These are phyloP conservation scores for Crepidodera aurea DNA, from an alignment of 2,888 invertebrate species.

Conservation along the genomic window DNA sequence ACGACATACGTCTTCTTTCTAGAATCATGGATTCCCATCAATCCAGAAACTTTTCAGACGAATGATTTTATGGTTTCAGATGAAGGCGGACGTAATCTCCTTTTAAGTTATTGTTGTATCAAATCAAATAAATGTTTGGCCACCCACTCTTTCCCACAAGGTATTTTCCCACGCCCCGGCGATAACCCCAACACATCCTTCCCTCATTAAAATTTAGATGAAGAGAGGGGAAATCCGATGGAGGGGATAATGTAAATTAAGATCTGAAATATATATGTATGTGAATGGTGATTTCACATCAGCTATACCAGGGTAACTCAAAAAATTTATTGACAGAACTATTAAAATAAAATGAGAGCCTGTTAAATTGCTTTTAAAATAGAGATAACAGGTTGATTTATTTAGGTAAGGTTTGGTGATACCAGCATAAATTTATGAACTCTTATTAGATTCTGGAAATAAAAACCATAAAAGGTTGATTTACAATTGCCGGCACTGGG, in stretches of 20 bases:
- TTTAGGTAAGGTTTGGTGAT: no score
- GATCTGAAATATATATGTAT: neutral
- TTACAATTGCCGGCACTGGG: no score
- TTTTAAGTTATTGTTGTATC: constrained; percentile 52
- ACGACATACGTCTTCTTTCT: constrained; percentile 21
- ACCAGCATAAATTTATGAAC: no score
- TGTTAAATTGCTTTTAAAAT: no score
- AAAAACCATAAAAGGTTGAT: no score
- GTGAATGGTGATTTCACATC: neutral
- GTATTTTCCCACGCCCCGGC: constrained; percentile 82
- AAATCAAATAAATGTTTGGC: constrained; percentile 68
- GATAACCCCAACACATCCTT: constrained; percentile 77
- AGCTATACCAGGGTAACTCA: neutral
- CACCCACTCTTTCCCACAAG: constrained; percentile 86
- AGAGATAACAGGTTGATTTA: no score
- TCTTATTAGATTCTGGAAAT: no score
- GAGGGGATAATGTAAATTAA: constrained; percentile 13
- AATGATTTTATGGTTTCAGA: constrained; percentile 36
- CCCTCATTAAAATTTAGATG: constrained; percentile 45
- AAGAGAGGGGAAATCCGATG: constrained; percentile 5
- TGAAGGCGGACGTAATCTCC: constrained; percentile 51
- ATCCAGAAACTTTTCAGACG: no score
- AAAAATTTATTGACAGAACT: no score
- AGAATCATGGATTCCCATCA: constrained; percentile 41
- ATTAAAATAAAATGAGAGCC: no score